Evolutionary conservation across 2,113 vertebrate genomes (phyloP), one percentile per base, ranked within the genome.

Genomic region (Proteles cristata): DNA sequence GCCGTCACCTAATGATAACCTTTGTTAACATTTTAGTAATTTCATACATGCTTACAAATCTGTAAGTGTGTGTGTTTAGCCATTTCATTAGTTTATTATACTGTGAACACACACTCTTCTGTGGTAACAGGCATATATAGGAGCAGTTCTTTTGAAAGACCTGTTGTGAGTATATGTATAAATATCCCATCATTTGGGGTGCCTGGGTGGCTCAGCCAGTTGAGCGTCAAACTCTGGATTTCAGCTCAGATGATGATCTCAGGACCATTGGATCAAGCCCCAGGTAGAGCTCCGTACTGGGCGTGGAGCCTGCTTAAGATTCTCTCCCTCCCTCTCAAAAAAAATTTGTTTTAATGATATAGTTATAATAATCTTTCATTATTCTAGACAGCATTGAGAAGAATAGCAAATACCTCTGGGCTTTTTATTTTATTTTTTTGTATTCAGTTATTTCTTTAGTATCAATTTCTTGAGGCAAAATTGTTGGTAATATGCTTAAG

Each of bases 1-100:
- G 26, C 43, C 25, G 53, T 65, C 81, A 65, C 43, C 80, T 85
- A 85, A 85, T 85, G 69, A 23, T 65, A 65, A 31, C 11, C 69
- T 85, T 65, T 65, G 81, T 93, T 85, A 85, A 85, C 8, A 53
- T 33, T 76, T 85, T 85, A 28, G n/a, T 93, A 65, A 93, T 65
- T 65, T 93, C 5, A 28, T 74, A 50, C 16, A 50, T 48, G 25
- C 11, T 81, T 55, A 35, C 10, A 35, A 15, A 84, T 63, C 50
- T 9, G 7, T 50, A 65, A 65, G 35, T 73, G 12, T 39, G 35
- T 58, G 8, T 58, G n/a, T 73, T 74, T 84, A 63, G 10, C 16
- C 39, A 63, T 93, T 93, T 74, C 39, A 28, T 73, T 84, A 73
- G 48, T 63, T 91, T 28, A 26, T 71, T 92, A 73, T 73, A 28